Conservation (phyloP, 1,140 invertebrate species). For the Riptortus pedestris region DNA sequence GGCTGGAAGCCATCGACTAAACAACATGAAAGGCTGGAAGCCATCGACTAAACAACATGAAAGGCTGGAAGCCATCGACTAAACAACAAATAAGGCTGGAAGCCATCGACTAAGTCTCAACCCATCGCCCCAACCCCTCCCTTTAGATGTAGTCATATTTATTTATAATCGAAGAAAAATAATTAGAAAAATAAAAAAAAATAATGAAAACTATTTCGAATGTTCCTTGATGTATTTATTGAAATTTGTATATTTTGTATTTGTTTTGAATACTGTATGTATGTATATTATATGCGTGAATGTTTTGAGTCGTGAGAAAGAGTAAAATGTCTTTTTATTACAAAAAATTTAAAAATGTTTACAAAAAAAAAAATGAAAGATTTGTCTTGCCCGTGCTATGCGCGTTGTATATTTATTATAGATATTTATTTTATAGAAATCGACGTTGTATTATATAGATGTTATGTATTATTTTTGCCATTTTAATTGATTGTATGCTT, state of each 20-base stretch:
- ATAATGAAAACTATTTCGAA: slow-evolving; percentile 6
- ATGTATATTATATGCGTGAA: neutral
- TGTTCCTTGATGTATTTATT: slow-evolving; percentile 17
- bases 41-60: too few species aligned
- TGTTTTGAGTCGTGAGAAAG: neutral
- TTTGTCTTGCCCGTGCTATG: slow-evolving; percentile 16
- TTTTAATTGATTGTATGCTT: slow-evolving; percentile 16
- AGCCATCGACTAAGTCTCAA: too few species aligned
- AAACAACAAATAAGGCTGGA: too few species aligned
- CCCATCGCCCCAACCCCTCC: neutral
- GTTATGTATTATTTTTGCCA: slow-evolving; percentile 13
- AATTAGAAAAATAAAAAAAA: neutral
- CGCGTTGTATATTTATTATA: slow-evolving; percentile 12
- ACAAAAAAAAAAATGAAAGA: neutral
- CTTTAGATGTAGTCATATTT: neutral
- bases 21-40: too few species aligned
- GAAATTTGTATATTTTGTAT: slow-evolving; percentile 14
- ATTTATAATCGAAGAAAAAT: neutral
- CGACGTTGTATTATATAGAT: slow-evolving; percentile 2
- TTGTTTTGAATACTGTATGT: neutral
- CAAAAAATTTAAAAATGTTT: neutral
- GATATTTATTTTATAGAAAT: neutral
- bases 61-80: too few species aligned
- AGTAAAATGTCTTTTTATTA: neutral
- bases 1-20: too few species aligned